Conservation (phyloP, 2,113 vertebrate species). For the Astatotilapia flaviijosephi region DNA sequence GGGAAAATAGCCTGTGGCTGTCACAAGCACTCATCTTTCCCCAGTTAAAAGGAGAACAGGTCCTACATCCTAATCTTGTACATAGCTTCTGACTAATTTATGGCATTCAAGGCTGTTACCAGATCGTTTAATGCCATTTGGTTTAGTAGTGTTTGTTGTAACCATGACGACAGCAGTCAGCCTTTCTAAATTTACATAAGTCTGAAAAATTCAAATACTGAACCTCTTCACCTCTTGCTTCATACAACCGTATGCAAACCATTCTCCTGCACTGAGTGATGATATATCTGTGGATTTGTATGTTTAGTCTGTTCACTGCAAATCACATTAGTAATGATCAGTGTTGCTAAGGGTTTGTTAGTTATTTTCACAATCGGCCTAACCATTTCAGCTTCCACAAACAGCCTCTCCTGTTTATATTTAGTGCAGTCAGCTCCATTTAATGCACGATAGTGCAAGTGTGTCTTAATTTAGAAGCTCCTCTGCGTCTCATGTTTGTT, state of each 20-base stretch:
- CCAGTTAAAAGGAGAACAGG: neutral
- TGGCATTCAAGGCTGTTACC: neutral
- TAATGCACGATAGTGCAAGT: neutral
- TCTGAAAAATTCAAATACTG: constrained; percentile 15
- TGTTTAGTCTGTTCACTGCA: neutral
- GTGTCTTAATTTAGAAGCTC: neutral
- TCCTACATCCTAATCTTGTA: neutral
- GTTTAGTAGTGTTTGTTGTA: neutral
- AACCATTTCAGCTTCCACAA: neutral
- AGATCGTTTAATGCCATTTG: neutral
- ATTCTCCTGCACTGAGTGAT: neutral
- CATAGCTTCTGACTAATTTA: neutral
- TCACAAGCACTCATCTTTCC: neutral
- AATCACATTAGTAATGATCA: neutral
- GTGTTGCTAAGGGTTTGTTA: neutral
- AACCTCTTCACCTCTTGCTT: neutral
- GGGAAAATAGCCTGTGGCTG: neutral
- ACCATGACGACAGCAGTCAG: neutral
- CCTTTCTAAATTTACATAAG: neutral
- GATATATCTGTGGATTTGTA: neutral
- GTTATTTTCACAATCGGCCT: neutral
- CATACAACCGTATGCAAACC: neutral
- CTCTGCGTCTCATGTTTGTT: neutral
- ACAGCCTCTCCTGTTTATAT: neutral
- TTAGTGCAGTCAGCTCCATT: neutral